Percentiles rank a stretch among this genome's conserved stretches.
phyloP scores from a whole-genome alignment of 2,113 vertebrate genomes.

The Strix uralensis region DNA sequence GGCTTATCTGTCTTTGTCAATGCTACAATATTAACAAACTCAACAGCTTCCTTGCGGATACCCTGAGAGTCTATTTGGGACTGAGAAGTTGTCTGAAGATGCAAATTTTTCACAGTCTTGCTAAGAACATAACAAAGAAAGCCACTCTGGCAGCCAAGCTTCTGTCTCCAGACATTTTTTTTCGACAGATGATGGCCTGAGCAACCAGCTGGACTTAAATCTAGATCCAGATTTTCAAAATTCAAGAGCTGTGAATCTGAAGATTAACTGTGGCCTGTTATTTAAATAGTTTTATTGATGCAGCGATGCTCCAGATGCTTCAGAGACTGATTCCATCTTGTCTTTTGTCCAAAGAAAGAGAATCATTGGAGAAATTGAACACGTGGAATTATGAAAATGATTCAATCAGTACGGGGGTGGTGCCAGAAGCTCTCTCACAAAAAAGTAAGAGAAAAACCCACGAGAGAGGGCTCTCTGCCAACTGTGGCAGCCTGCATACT shows the following conservation, averaged over 20 bases:
- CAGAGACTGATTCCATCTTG: background rate
- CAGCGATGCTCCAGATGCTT: background rate
- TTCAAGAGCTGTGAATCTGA: background rate
- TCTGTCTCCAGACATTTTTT: background rate
- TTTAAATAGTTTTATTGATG: background rate
- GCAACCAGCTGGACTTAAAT: background rate
- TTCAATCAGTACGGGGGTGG: background rate
- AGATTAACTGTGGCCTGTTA: background rate
- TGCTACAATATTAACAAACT: background rate
- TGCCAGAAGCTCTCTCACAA: background rate
- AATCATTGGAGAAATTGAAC: background rate
- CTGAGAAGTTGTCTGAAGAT: background rate
- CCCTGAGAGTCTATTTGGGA: background rate
- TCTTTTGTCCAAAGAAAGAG: background rate
- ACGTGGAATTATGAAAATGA: background rate
- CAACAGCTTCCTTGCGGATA: background rate
- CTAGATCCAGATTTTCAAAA: background rate
- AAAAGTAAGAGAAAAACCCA: background rate
- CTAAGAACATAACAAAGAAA: background rate
- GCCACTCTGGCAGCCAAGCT: background rate
- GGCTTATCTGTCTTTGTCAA: constrained; percentile 22
- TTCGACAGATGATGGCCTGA: background rate
- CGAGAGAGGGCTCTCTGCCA: background rate
- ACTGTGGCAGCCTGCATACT: background rate
- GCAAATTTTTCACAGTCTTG: background rate